Base-by-base conservation (phyloP, 2,797 vertebrate genomes). In the Corythornis leucogaster region DNA sequence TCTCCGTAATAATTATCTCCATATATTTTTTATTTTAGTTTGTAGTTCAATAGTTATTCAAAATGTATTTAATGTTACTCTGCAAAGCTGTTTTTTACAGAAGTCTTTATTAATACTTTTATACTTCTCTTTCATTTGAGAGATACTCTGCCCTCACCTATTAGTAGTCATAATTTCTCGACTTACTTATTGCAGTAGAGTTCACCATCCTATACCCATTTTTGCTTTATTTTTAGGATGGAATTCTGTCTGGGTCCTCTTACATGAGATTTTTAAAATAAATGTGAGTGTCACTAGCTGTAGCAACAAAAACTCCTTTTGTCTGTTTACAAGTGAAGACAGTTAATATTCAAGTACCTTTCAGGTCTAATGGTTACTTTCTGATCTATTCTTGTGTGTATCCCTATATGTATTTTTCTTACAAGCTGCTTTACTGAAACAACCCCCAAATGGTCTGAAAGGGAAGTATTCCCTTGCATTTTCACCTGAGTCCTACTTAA, bases 391-490 rank as follows among this genome's bases (percentile, higher is more conserved):
- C 42, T 48, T 51, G 5, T 62, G 42, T 66, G 58, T 75, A 46
- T 64, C 91, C 63, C 58, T 58, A 38, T 18, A 31, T 3, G 73
- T 68, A 48, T 88, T 94, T 94, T 85, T 80, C 59, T 91, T 75
- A 69, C 58, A 73, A 75, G 51, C 28, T 31, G 16, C 74, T 81
- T 88, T 12, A 59, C 50, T 48, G 48, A 24, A 26, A 78, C 69
- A 85, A 83, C 80, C 62, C 77, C 59, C 50, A 79, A 73, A 48
- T 25, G 43, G 9, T 75, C 51, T 73, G 80, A 87, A 91, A 73
- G 69, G 54, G 45, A 59, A 90, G 25, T 26, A 30, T 67, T 91
- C 28, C 48, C 48, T 25, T 84, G 22, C 18, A 43, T 68, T 91
- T 92, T 63, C 51, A 45, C 76, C 46, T n/a, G 13, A 90, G 35